These are phyloP conservation scores for Notospermus geniculatus DNA, from an alignment of 1,140 invertebrate species.

Conservation along the genomic window DNA sequence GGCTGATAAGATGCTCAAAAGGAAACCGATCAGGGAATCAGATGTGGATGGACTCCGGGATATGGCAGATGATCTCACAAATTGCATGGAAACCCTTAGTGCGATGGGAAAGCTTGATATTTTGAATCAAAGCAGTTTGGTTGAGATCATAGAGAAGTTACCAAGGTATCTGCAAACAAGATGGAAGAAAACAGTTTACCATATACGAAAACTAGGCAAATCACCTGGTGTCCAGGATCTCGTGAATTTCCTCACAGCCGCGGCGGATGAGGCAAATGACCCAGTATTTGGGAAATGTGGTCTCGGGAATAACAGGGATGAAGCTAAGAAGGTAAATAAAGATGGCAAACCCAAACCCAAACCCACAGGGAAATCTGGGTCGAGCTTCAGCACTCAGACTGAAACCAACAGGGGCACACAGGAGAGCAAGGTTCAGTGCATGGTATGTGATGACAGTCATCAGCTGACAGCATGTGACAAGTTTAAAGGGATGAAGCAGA, in stretches of 20 bases:
- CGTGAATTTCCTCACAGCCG: background rate
- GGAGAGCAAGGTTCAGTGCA: no score
- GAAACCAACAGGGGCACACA: no score
- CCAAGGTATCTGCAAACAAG: background rate
- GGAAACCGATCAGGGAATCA: background rate
- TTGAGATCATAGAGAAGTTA: background rate
- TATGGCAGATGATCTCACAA: background rate
- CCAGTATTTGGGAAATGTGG: background rate
- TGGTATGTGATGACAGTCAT: no score
- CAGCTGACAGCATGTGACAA: no score
- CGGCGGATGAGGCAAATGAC: conserved; percentile 4
- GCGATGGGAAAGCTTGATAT: background rate
- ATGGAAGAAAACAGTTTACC: no score
- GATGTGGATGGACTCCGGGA: background rate
- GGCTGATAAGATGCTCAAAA: background rate
- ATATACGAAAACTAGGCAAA: no score
- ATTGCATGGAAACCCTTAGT: background rate
- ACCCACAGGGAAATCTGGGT: no score
- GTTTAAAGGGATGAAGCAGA: no score
- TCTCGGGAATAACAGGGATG: background rate
- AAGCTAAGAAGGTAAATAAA: background rate
- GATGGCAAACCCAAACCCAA: no score
- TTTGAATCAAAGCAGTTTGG: background rate
- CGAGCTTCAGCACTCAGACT: no score
- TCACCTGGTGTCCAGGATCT: background rate